These are phyloP conservation scores for Drosophila littoralis DNA, from an alignment of 1,140 invertebrate species.

Conservation along the genomic window DNA sequence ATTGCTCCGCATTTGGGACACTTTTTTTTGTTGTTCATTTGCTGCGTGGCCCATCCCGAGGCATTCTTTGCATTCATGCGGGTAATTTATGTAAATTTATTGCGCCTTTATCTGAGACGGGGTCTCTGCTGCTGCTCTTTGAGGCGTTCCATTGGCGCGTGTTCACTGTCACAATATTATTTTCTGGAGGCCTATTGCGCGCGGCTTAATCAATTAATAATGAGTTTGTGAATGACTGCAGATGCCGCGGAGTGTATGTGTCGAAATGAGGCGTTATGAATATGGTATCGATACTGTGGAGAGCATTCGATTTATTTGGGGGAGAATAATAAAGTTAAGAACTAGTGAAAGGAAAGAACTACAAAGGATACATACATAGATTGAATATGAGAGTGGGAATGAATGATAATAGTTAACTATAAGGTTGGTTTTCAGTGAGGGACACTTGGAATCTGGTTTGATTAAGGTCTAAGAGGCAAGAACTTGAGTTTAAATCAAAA, in stretches of 20 bases:
- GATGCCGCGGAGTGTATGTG: background rate
- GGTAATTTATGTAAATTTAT: constrained; percentile 83
- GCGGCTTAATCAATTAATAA: constrained; percentile 73
- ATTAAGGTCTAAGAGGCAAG: no score
- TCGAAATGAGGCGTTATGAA: constrained; percentile 49
- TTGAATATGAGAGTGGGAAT: no score
- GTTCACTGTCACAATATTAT: constrained; percentile 72
- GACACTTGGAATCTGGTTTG: no score
- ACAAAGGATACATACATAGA: no score
- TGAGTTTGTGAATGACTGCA: constrained; percentile 33
- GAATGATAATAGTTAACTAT: no score
- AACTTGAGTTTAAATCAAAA: no score
- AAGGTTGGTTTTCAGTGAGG: no score
- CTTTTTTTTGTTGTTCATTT: constrained; percentile 40
- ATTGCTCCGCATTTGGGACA: constrained; percentile 77
- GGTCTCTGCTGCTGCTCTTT: constrained; percentile 15
- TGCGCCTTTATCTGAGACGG: constrained; percentile 67
- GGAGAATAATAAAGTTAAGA: background rate
- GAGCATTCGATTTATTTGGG: background rate
- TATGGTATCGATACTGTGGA: constrained; percentile 19
- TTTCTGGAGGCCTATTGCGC: constrained; percentile 9
- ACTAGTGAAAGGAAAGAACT: background rate
- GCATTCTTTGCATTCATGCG: constrained; percentile 73
- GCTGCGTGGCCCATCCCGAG: constrained; percentile 6
- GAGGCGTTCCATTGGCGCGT: constrained; percentile 52